Evolutionary conservation across 1,140 invertebrate genomes (phyloP).

Genomic region (Spodoptera frugiperda): DNA sequence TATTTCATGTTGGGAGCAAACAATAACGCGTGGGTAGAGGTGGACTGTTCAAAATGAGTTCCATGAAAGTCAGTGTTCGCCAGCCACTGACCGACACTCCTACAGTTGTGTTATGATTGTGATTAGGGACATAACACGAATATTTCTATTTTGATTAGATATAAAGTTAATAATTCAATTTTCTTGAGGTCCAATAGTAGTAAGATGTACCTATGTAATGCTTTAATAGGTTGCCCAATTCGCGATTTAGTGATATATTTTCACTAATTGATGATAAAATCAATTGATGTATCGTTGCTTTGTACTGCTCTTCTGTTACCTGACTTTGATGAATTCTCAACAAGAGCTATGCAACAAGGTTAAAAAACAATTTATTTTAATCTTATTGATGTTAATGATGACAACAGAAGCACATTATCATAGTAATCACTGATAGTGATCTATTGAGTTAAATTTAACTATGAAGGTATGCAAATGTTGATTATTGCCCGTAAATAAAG

Average conservation of each 20-base stretch:
- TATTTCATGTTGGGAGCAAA: slow-evolving; percentile 35
- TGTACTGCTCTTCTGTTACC: too few species aligned
- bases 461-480: slow-evolving; percentile 2
- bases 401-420: slow-evolving; percentile 1
- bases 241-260: too few species aligned
- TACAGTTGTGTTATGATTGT: neutral
- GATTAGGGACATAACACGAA: too few species aligned
- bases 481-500: slow-evolving; percentile 8
- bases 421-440: slow-evolving; percentile 27
- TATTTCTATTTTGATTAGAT: too few species aligned
- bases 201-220: too few species aligned
- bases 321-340: too few species aligned
- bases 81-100: neutral
- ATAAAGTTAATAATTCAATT: too few species aligned
- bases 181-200: too few species aligned
- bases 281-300: too few species aligned
- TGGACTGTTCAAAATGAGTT: slow-evolving; percentile 16
- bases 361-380: slow-evolving; percentile 21
- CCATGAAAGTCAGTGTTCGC: slow-evolving; percentile 38
- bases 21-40: slow-evolving; percentile 31
- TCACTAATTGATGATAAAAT: too few species aligned
- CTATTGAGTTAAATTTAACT: slow-evolving; percentile 8
- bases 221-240: too few species aligned
- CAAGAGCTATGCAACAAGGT: neutral
- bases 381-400: neutral